Percentiles rank a stretch among this genome's conserved stretches.
These are phyloP conservation scores for Xenopus petersii DNA, from an alignment of 2,797 vertebrate genomes.

Conservation along the genomic window DNA sequence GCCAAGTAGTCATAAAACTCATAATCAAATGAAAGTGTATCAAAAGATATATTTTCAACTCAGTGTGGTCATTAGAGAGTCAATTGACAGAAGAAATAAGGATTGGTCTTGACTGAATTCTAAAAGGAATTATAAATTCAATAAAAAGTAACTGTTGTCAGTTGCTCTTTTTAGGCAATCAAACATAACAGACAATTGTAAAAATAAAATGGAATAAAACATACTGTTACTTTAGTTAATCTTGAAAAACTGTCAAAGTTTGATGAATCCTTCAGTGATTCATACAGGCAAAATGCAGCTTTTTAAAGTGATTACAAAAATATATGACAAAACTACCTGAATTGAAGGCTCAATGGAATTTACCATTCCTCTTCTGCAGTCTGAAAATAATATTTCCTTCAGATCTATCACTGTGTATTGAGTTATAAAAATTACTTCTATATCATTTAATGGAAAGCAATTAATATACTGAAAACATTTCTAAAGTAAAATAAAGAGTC, in stretches of 20 bases:
- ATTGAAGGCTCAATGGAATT: constrained; percentile 18
- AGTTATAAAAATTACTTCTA: constrained; percentile 15
- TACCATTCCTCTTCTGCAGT: constrained; percentile 18
- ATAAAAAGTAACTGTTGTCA: background rate
- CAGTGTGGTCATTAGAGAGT: background rate
- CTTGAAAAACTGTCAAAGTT: constrained; percentile 9
- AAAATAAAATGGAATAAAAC: background rate
- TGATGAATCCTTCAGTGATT: constrained; percentile 14
- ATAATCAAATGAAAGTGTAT: background rate
- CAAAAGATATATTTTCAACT: background rate
- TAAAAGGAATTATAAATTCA: background rate
- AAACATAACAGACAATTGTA: background rate
- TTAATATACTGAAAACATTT: constrained; percentile 8
- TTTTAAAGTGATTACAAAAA: constrained; percentile 29
- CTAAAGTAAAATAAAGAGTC: constrained; percentile 11
- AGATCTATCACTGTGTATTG: constrained; percentile 20
- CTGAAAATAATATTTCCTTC: constrained; percentile 21
- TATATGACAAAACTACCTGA: constrained; percentile 17
- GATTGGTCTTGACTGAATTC: background rate
- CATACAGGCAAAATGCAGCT: constrained; percentile 9
- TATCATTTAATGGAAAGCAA: constrained; percentile 3
- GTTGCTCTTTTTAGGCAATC: background rate
- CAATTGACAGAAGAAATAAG: background rate
- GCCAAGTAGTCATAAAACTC: too few species aligned
- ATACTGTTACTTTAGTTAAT: constrained; percentile 4